Base-by-base conservation (phyloP, 2,888 invertebrate species). In the Aspidiotus destructor region DNA sequence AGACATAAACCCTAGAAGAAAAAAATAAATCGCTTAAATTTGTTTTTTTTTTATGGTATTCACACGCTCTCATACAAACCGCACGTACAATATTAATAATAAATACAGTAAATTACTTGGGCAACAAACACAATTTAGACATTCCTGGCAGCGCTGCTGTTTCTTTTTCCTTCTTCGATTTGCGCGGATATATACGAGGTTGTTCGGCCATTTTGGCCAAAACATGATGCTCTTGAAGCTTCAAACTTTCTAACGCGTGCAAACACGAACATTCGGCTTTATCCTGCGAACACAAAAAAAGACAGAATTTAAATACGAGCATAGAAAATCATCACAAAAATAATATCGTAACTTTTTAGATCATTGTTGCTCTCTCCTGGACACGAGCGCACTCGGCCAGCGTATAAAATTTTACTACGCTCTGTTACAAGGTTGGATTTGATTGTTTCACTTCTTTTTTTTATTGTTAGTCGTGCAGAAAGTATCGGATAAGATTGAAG, bases 131-230 rank as follows among this genome's bases (percentile, higher is more conserved):
- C 55, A 57, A 58, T 48, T 65, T 65, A 48, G 48, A 65, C 10
- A 48, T 58, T 41, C 42, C 60, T 48, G 48, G 15, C 8, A 41
- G 58, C 40, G 48, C 52, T 13, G 15, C 58, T 57, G 57, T 65
- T 41, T 65, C 65, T 65, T 58, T 57, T 44, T 42, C 44, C 44
- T 65, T 65, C 28, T 28, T 28, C 28, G 28, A 28, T 28, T 28
- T 28, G 5, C 48, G 65, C 16, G 65, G 57, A n/a, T 60, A 40
- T 44, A 58, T 65, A n/a, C 58, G 57, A 57, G 58, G 10, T 40
- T 65, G 65, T 58, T 65, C 65, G 58, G 65, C 58, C n/a, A 65
- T 58, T 48, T 60, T 65, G 8, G 48, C 65, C 17, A 65, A 48
- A 7, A 58, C 58, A 48, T 65, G 41, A 48, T 65, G 65, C 40